phyloP scores from a whole-genome alignment of 2,797 vertebrate genomes.

The Vireo griseus region DNA sequence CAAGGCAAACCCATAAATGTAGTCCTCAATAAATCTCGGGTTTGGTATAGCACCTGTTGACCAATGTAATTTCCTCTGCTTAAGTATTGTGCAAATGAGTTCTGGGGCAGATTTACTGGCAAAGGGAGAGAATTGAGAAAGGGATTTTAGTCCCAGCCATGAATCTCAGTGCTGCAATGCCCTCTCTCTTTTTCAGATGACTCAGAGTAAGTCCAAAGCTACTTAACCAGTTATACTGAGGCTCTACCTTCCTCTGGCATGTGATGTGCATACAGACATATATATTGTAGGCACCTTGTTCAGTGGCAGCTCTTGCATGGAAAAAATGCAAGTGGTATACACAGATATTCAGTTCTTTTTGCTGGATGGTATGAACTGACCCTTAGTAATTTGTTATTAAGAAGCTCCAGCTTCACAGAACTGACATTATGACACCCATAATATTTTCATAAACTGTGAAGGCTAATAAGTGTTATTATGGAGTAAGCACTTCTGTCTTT shows the following conservation, averaged over 20 bases:
- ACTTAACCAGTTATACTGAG: neutral
- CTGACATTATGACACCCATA: neutral
- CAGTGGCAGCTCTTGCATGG: neutral
- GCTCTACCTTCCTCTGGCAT: neutral
- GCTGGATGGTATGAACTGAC: neutral
- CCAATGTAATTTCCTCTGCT: neutral
- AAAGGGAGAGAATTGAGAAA: neutral
- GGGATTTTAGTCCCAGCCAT: neutral
- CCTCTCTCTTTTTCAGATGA: neutral
- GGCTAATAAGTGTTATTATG: constrained; percentile 3
- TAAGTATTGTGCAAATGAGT: constrained; percentile 34
- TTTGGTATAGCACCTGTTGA: constrained; percentile 8
- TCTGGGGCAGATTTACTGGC: constrained; percentile 18
- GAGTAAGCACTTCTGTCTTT: constrained; percentile 1
- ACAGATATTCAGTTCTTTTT: neutral
- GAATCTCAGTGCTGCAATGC: neutral
- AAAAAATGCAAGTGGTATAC: neutral
- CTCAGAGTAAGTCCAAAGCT: neutral
- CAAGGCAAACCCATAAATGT: constrained; percentile 23
- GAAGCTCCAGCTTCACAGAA: neutral
- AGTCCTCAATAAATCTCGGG: constrained; percentile 34
- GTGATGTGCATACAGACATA: neutral
- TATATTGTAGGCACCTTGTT: neutral
- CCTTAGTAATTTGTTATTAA: neutral
- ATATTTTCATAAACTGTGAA: constrained; percentile 35